Percentiles rank a stretch among this genome's conserved stretches.
phyloP scores from a whole-genome alignment of 2,888 invertebrate species.

The Pyrocoelia pectoralis region DNA sequence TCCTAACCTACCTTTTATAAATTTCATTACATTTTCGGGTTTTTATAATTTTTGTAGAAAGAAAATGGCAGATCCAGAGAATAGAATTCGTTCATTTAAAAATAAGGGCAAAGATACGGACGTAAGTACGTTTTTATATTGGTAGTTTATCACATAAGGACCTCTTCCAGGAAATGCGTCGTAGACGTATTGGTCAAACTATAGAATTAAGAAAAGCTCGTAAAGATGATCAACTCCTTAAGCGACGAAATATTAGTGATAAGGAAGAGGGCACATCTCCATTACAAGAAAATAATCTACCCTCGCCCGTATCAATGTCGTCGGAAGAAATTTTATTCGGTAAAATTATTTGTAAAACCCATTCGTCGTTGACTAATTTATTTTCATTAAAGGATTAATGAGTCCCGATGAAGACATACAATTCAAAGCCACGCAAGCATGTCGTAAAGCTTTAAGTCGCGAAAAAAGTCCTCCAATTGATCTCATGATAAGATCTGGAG shows the following conservation, averaged over 20 bases:
- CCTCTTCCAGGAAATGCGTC: slow-evolving; percentile 77
- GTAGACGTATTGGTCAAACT: slow-evolving; percentile 87
- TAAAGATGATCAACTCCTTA: slow-evolving; percentile 92
- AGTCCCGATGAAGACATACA: slow-evolving; percentile 69
- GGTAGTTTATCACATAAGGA: slow-evolving; percentile 2
- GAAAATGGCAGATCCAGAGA: slow-evolving; percentile 68
- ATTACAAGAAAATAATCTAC: slow-evolving; percentile 61
- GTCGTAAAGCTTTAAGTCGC: slow-evolving; percentile 86
- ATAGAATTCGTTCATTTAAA: slow-evolving; percentile 77
- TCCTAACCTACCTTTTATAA: too few species aligned
- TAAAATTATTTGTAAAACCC: slow-evolving; percentile 51
- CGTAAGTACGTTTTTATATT: slow-evolving; percentile 62
- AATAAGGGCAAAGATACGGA: slow-evolving; percentile 78
- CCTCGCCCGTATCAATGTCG: slow-evolving; percentile 61
- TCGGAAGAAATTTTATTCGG: slow-evolving; percentile 77
- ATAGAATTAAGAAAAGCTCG: slow-evolving; percentile 92
- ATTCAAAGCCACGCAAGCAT: slow-evolving; percentile 79
- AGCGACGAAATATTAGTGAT: slow-evolving; percentile 82
- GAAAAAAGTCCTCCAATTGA: slow-evolving; percentile 93
- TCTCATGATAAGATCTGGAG: slow-evolving; percentile 81
- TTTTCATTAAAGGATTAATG: slow-evolving; percentile 66
- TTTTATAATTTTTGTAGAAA: slow-evolving; percentile 3
- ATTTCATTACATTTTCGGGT: too few species aligned
- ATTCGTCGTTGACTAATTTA: slow-evolving; percentile 7
- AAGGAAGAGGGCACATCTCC: slow-evolving; percentile 65